Base-by-base conservation (phyloP, 2,888 invertebrate species). In the Lasioglossum malachurum region DNA sequence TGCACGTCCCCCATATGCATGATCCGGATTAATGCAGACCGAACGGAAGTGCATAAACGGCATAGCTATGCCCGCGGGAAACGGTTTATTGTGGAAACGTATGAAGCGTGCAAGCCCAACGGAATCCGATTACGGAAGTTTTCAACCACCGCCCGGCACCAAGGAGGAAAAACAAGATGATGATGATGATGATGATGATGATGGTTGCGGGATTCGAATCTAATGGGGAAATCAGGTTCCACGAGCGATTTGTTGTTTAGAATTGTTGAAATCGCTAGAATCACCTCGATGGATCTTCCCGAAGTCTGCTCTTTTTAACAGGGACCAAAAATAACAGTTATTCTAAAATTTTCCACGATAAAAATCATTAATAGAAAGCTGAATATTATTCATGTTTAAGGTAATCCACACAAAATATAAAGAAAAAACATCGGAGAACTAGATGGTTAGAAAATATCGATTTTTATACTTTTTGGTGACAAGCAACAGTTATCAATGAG, bases 21-120 rank as follows among this genome's bases (percentile, higher is more conserved):
- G 78, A 90, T 84, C 86, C 75, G 80, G 80, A 85, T 83, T 88
- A 90, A 87, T 84, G 77, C 79, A 82, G 46, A 74, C 80, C 86
- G 84, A 77, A 82, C 83, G 82, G 80, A 87, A 90, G 80, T 85
- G 83, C 85, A 88, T 89, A 83, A 90, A 88, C 81, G 83, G 75
- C 83, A 57, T 64, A 53, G 64, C 79, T 64, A 64, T 84, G 53
- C 69, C 82, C 71, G 73, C 75, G 75, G 74, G 79, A 67, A 38
- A 79, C 64, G 76, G 31, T 85, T 79, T 79, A 83, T 64, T 57
- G 78, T 49, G 16, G 57, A 57, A 81, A 69, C 35, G 49, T 74
- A 64, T 19, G 53, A 19, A 10, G 53, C 82, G 64, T 27, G 73
- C n/a, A 67, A 38, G 49, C n/a, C 46, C 44, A 23, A 35, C 27